Percentiles rank a stretch among this genome's conserved stretches.
These are phyloP conservation scores for Esox niger DNA, from an alignment of 2,113 vertebrate species.

Conservation along the genomic window DNA sequence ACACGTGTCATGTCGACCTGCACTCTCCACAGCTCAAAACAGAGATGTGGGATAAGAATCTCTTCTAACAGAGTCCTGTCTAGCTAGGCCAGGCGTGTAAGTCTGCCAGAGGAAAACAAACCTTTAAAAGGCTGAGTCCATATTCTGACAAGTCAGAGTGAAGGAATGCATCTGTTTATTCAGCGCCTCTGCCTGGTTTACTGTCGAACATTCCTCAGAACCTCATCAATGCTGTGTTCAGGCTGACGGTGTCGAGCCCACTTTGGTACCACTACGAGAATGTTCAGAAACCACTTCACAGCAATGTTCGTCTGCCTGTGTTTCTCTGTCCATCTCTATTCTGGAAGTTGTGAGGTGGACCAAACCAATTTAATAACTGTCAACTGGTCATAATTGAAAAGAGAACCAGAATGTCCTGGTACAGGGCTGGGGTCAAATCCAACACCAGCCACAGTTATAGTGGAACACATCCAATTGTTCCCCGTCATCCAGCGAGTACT, in stretches of 20 bases:
- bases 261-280: neutral
- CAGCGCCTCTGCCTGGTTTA: constrained; percentile 33
- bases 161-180: constrained; percentile 60
- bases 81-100: neutral
- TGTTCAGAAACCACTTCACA: constrained; percentile 18
- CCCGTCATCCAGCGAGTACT: neutral
- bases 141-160: constrained; percentile 30
- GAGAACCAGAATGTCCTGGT: neutral
- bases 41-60: constrained; percentile 28
- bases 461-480: neutral
- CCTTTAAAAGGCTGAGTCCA: constrained; percentile 19
- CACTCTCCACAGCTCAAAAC: constrained; percentile 18
- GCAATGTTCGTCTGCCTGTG: neutral
- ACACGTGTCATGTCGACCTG: neutral
- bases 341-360: no score
- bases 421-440: neutral
- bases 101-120: constrained; percentile 29
- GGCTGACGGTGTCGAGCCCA: neutral
- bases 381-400: neutral
- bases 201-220: constrained; percentile 36
- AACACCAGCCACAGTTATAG: neutral
- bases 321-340: neutral
- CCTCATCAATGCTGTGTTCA: constrained; percentile 23
- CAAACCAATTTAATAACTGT: neutral
- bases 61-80: constrained; percentile 7